phyloP scores from a whole-genome alignment of 2,113 vertebrate species.

The Probosciger aterrimus region DNA sequence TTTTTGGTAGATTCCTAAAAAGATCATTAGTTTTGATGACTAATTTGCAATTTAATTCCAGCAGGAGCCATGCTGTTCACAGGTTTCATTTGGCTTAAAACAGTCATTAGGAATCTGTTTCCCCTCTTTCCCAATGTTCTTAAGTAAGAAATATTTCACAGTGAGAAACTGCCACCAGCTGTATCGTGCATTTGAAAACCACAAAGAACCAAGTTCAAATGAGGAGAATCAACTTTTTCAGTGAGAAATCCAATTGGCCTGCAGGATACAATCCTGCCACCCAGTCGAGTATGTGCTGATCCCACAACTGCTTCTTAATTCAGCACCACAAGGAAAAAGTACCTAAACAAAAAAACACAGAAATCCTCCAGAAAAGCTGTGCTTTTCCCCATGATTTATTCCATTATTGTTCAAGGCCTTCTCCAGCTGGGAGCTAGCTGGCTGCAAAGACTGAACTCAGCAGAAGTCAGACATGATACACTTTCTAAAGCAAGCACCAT shows the following conservation, averaged over 20 bases:
- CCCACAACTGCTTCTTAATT: neutral
- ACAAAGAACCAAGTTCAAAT: neutral
- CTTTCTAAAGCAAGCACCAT: conserved; percentile 1
- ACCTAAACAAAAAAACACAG: neutral
- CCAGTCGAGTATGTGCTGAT: neutral
- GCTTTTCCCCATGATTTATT: conserved; percentile 2
- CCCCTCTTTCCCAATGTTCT: neutral
- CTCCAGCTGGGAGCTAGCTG: conserved; percentile 16
- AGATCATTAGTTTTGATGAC: neutral
- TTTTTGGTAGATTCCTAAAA: neutral
- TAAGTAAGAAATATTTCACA: neutral
- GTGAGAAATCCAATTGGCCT: neutral
- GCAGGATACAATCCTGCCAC: neutral
- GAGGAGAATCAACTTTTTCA: neutral
- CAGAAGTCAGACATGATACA: conserved; percentile 8
- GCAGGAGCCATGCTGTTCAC: neutral
- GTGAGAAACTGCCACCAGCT: neutral
- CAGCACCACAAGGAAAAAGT: neutral
- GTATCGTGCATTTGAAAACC: neutral
- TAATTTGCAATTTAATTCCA: neutral
- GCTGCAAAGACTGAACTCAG: conserved; percentile 25
- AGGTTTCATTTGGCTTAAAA: neutral
- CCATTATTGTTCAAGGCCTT: neutral
- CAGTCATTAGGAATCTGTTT: neutral
- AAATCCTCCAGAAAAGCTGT: neutral